Evolutionary conservation across 2,888 invertebrate genomes (phyloP).

Genomic region (Morpho achilles): DNA sequence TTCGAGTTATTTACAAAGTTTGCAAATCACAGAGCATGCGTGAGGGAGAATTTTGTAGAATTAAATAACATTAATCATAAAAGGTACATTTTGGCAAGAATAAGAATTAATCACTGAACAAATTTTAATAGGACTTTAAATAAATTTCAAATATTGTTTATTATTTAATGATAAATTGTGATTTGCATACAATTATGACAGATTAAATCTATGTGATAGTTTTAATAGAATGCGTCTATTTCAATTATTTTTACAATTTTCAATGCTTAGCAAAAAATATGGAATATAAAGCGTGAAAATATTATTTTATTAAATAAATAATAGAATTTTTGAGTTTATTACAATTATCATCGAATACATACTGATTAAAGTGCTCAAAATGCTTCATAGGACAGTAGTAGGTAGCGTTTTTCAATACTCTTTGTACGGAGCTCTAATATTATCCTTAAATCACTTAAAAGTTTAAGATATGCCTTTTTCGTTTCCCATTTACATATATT

Average conservation of each 20-base stretch:
- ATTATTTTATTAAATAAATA: constrained; percentile 4
- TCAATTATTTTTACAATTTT: background rate
- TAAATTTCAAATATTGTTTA: background rate
- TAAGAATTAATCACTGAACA: constrained; percentile 19
- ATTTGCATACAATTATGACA: constrained; percentile 20
- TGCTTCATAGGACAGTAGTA: constrained; percentile 3
- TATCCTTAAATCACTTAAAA: constrained; percentile 33
- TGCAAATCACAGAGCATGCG: constrained; percentile 72
- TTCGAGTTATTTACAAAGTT: constrained; percentile 74
- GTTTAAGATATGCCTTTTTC: constrained; percentile 57
- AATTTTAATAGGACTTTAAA: background rate
- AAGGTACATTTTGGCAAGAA: constrained; percentile 56
- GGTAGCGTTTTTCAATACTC: constrained; percentile 18
- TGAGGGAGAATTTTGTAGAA: constrained; percentile 47
- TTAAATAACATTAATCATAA: constrained; percentile 36
- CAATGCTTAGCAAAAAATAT: background rate
- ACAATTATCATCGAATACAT: constrained; percentile 1
- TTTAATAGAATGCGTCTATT: constrained; percentile 11
- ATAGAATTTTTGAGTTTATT: background rate
- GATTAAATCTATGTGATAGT: constrained; percentile 9
- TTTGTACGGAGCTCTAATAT: constrained; percentile 25
- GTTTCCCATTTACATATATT: constrained; percentile 41
- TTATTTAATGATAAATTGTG: constrained; percentile 12
- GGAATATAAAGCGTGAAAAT: too few relatives aligned
- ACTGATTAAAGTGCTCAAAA: constrained; percentile 22